Base-by-base conservation (phyloP, 2,888 invertebrate genomes). In the Synanthedon tipuliformis region DNA sequence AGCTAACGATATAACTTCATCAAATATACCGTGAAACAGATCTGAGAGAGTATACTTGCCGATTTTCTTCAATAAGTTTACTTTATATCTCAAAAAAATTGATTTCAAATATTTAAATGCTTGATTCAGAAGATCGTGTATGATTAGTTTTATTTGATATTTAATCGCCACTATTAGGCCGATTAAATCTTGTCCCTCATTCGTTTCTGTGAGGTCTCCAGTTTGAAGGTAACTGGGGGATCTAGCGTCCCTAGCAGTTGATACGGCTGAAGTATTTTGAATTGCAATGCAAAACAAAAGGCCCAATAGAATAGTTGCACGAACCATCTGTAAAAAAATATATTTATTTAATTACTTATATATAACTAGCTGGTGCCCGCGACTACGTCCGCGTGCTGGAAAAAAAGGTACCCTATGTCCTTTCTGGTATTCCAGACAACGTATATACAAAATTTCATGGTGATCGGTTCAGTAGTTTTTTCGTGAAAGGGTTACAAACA, bases 31-130 rank as follows among this genome's bases (percentile, higher is more conserved):
- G 34, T 68, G 64, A 2, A 79, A 62, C 4, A 78, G 56, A 54
- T 78, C 75, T 2, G 75, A 66, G 4, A 81, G 49, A 0, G 75
- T 71, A 50, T 71, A 73, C 8, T 59, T 60, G 50, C 67, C 68
- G 3, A 81, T 61, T 56, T 67, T 75, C 45, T 65, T 71, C 4
- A 79, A 55, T 3, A 81, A 23, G 18, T 65, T 68, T n/a, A 68
- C 55, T 61, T 74, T 81, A n/a, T 67, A 64, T 12, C 68, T 61
- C 2, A 63, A 56, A 1, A 73, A 58, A 12, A 69, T 61, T 3
- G 54, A 55, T 53, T 61, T 64, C 0, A 73, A 4, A 40, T 68
- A 68, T 45, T 62, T 65, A 8, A 68, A 57, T 1, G 56, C 61
- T 54, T 77, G 64, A 4, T 63, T 49, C 3, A 64, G 50, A 1